Conservation (phyloP, 53 echinoderm and acorn worm genomes). For the Apostichopus leukothele region DNA sequence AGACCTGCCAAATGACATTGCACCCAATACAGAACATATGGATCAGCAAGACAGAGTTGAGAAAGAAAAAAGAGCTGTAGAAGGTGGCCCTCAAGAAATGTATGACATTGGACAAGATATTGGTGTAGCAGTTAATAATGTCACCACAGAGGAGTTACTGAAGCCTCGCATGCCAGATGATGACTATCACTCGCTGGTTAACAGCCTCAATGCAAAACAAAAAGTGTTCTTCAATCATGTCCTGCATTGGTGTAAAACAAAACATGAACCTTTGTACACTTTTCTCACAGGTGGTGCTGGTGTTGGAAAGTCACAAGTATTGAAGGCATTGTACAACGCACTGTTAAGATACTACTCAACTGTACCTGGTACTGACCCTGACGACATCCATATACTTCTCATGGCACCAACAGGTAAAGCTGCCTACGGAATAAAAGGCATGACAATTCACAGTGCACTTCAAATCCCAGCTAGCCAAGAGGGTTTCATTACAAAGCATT, state of each 20-base stretch:
- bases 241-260: conserved; percentile 46
- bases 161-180: conserved; percentile 49
- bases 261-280: conserved; percentile 41
- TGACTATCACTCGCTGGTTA: conserved; percentile 50
- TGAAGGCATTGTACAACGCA: conserved; percentile 20
- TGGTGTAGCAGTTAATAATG: too few relatives aligned
- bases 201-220: conserved; percentile 57
- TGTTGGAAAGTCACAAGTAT: conserved; percentile 56
- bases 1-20: background rate
- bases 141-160: conserved; percentile 34
- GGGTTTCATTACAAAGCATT: conserved; percentile 52
- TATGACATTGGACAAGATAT: too few relatives aligned
- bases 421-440: conserved; percentile 56
- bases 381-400: background rate
- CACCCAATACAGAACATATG: conserved; percentile 12
- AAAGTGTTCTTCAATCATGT: conserved; percentile 60
- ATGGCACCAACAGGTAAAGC: conserved; percentile 64
- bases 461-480: conserved; percentile 54
- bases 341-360: conserved; percentile 16
- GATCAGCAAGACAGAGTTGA: conserved; percentile 14
- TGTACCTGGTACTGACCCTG: too few relatives aligned
- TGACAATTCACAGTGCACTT: conserved; percentile 43
- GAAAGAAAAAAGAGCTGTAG: background rate
- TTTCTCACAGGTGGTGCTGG: conserved; percentile 68
- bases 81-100: conserved; percentile 26